Conservation (phyloP, 2,113 vertebrate species). For the Gallinago media region DNA sequence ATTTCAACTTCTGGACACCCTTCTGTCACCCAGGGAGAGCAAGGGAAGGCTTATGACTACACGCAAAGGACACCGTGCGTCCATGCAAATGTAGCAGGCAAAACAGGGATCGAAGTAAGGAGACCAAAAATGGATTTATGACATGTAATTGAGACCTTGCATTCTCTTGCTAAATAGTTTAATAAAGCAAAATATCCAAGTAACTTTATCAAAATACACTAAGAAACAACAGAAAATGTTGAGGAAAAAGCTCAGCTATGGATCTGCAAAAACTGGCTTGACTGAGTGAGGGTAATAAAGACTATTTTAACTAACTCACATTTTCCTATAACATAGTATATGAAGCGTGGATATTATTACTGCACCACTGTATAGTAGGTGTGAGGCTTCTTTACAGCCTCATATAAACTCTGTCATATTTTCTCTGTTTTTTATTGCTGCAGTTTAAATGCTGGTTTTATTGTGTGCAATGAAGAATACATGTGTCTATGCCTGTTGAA, state of each 20-base stretch:
- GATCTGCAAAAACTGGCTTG: conserved; percentile 15
- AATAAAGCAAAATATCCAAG: background rate
- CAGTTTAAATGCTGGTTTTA: conserved; percentile 47
- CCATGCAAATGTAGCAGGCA: background rate
- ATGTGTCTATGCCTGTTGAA: conserved; percentile 16
- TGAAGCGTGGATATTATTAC: conserved; percentile 37
- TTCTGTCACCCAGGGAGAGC: background rate
- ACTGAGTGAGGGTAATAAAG: background rate
- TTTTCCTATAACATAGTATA: conserved; percentile 38
- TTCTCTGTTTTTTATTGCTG: conserved; percentile 34
- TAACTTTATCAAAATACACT: background rate
- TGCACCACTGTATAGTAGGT: conserved; percentile 7
- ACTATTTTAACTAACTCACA: conserved; percentile 49
- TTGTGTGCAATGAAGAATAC: conserved; percentile 30
- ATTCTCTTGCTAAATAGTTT: background rate
- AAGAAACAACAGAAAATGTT: background rate
- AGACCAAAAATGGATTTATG: background rate
- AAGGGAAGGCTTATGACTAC: background rate
- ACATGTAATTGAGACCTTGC: background rate
- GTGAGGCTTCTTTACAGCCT: conserved; percentile 52
- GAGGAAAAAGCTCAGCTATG: background rate
- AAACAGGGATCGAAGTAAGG: background rate
- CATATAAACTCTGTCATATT: conserved; percentile 50
- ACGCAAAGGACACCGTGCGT: background rate
- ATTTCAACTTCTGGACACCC: background rate